These are phyloP conservation scores for Cochlearius cochlearius DNA, from an alignment of 2,113 vertebrate species.

Conservation along the genomic window DNA sequence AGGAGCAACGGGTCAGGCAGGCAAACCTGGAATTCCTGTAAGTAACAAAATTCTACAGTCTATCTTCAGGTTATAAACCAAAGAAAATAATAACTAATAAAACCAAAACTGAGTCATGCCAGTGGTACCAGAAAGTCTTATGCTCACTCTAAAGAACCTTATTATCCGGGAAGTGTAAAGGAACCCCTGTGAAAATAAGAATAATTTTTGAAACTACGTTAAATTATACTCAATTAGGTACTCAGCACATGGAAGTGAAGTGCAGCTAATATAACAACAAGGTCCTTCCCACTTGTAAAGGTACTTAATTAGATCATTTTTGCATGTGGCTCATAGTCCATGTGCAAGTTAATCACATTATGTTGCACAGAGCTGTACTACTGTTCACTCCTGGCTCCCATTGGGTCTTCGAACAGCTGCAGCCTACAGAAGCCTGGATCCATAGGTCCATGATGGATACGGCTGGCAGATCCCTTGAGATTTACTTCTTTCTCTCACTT, in stretches of 20 bases:
- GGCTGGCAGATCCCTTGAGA: neutral
- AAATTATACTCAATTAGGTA: neutral
- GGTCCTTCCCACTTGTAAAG: neutral
- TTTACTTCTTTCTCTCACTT: neutral
- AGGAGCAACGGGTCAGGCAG: slow-evolving; percentile 82
- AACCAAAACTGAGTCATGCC: neutral
- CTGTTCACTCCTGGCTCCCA: neutral
- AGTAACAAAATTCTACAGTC: slow-evolving; percentile 66
- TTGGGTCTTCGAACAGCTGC: neutral
- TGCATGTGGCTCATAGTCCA: neutral
- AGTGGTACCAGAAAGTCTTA: neutral
- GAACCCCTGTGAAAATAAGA: neutral
- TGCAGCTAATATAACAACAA: neutral
- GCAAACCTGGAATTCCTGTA: slow-evolving; percentile 84
- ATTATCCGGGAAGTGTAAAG: neutral
- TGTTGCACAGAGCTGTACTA: neutral
- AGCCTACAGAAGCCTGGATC: neutral
- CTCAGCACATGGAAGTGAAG: neutral
- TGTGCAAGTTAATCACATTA: neutral
- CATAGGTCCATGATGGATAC: neutral
- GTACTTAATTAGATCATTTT: neutral
- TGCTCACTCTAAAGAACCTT: neutral
- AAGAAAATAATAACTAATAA: neutral
- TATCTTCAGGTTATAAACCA: slow-evolving; percentile 11
- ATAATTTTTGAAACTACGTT: neutral